Evolutionary conservation across 2,888 invertebrate species (phyloP).

Genomic region (Stenodema calcarata): DNA sequence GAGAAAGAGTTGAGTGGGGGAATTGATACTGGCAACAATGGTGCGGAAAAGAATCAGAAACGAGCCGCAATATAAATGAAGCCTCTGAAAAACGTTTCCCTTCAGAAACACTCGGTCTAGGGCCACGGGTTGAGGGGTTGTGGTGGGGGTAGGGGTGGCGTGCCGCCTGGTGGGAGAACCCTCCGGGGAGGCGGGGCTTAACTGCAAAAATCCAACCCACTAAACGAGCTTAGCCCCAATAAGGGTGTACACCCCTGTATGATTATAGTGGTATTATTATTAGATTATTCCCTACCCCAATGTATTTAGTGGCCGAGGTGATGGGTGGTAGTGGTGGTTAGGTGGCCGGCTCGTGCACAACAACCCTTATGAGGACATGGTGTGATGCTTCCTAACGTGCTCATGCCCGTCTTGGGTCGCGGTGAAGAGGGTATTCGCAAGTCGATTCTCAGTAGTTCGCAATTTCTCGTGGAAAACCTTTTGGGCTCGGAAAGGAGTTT

Average conservation of each 20-base stretch:
- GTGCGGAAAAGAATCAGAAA: conserved; percentile 52
- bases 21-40: conserved; percentile 53
- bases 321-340: conserved; percentile 46
- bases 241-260: conserved; percentile 55
- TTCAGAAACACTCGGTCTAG: conserved; percentile 52
- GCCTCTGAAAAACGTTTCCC: conserved; percentile 53
- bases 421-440: conserved; percentile 37
- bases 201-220: conserved; percentile 56
- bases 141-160: not conserved
- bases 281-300: conserved; percentile 55
- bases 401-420: conserved; percentile 49
- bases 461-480: conserved; percentile 50
- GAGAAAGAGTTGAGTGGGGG: conserved; percentile 36
- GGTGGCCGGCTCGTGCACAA: conserved; percentile 38
- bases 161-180: conserved; percentile 31
- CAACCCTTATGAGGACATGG: conserved; percentile 25
- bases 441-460: conserved; percentile 40
- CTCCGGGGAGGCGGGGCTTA: conserved; percentile 51
- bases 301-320: conserved; percentile 52
- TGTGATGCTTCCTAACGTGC: conserved; percentile 52
- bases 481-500: conserved; percentile 45
- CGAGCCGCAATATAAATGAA: conserved; percentile 54
- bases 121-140: not conserved
- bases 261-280: conserved; percentile 57
- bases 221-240: conserved; percentile 54